Conservation (phyloP, 2,797 vertebrate genomes). For the Halcyon leucocephala region DNA sequence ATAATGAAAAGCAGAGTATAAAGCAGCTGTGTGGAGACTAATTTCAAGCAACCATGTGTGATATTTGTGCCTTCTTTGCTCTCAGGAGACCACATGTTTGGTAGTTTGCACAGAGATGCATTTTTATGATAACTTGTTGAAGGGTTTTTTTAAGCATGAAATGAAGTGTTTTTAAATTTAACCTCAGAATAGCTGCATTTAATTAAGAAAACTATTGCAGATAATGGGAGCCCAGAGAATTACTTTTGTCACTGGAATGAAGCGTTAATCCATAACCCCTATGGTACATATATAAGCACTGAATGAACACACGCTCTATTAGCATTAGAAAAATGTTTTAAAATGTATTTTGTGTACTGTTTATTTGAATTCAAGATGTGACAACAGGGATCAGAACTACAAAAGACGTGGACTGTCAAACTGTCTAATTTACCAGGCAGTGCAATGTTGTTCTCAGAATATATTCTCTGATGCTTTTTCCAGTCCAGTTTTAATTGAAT, state of each 20-base stretch:
- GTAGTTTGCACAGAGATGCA: slow-evolving; percentile 3
- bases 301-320: slow-evolving; percentile 10
- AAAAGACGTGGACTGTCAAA: background rate
- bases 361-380: slow-evolving; percentile 21
- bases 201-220: slow-evolving; percentile 53
- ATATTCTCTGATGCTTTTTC: background rate
- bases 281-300: background rate
- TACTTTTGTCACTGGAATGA: slow-evolving; percentile 18
- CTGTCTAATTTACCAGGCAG: background rate
- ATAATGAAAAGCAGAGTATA: slow-evolving; percentile 49
- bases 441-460: background rate
- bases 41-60: slow-evolving; percentile 8
- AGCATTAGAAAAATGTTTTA: slow-evolving; percentile 30
- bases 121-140: slow-evolving; percentile 51
- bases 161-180: slow-evolving; percentile 49
- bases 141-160: slow-evolving; percentile 34
- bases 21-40: slow-evolving; percentile 49
- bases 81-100: slow-evolving; percentile 20
- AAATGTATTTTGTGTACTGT: slow-evolving; percentile 10
- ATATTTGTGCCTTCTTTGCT: background rate
- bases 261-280: slow-evolving; percentile 15
- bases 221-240: slow-evolving; percentile 49
- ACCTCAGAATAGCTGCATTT: slow-evolving; percentile 48
- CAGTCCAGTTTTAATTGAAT: background rate
- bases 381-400: slow-evolving; percentile 3